Evolutionary conservation across 2,113 vertebrate species (phyloP).

Genomic region (Pollimyrus isidori): DNA sequence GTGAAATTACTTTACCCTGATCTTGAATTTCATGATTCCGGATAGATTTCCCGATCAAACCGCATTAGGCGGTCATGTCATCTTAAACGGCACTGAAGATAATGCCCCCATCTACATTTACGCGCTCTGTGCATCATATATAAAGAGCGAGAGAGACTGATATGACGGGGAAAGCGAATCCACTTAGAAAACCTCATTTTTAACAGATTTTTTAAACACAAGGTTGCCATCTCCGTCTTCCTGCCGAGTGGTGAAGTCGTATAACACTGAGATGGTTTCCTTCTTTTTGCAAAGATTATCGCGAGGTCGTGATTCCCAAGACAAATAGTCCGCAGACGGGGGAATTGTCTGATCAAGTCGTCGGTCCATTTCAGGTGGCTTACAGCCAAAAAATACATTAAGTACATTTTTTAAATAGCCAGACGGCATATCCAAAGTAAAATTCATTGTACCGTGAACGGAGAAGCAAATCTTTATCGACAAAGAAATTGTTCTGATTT

Average conservation of each 20-base stretch:
- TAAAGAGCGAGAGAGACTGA: background rate
- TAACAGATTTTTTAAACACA: background rate
- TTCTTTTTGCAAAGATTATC: background rate
- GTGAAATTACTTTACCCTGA: background rate
- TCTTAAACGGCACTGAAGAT: background rate
- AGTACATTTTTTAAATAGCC: background rate
- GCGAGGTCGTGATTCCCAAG: background rate
- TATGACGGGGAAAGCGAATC: background rate
- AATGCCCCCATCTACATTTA: background rate
- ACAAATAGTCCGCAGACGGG: background rate
- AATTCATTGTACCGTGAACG: background rate
- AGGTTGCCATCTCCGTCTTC: background rate
- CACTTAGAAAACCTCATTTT: background rate
- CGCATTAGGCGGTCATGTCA: background rate
- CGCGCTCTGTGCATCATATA: background rate
- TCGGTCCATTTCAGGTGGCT: background rate
- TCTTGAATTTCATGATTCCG: background rate
- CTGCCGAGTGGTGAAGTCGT: background rate
- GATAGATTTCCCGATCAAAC: background rate
- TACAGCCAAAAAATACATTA: background rate
- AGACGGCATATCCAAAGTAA: background rate
- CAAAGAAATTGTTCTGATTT: background rate
- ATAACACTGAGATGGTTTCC: background rate
- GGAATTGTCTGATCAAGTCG: background rate
- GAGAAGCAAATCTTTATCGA: background rate